Base-by-base conservation (phyloP, 2,797 vertebrate genomes). In the Sardinella longiceps region DNA sequence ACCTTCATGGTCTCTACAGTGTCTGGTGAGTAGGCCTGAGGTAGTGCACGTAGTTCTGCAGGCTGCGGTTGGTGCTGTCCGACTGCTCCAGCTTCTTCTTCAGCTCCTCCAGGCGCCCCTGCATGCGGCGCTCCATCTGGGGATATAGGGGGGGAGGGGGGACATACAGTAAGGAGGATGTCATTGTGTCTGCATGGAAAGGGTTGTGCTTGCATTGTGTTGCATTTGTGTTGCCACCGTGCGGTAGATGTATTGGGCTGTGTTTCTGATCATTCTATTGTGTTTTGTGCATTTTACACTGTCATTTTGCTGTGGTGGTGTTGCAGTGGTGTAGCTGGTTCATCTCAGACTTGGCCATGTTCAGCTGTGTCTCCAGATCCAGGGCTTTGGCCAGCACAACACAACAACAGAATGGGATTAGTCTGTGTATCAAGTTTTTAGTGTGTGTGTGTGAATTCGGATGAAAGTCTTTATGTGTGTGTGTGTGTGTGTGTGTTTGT, bases 41-140 rank as follows among this genome's bases (percentile, higher is more conserved):
- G 90, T 98, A 98, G 18, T 97, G 95, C 56, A 98, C 96, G 0
- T 99, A 99, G 93, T 96, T 98, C 80, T 98, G 97, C 95, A 99
- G 96, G 90, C 96, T 97, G 88, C 97, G 96, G 91, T 97, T 99
- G 28, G 97, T 97, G 53, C 96, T 97, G 91, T 98, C 97, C 0
- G 97, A 96, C 94, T 98, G 97, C 85, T 98, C 97, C 90, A 99
- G 90, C 5, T 96, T 93, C 51, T 98, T 97, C 86, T 95, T 97
- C 88, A 97, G 89, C 87, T 97, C 97, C 90, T 97, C 96, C 5
- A 99, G 93, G 84, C 96, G 95, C 87, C 93, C 96, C 82, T 97
- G 95, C 70, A 95, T 97, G 0, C 95, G 95, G 0, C 94, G 94
- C 89, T 99, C 97, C 43, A 95, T 96, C 98, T 99, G 58, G 43